These are phyloP conservation scores for Mus spicilegus DNA, from an alignment of 2,113 vertebrate genomes.

Conservation along the genomic window DNA sequence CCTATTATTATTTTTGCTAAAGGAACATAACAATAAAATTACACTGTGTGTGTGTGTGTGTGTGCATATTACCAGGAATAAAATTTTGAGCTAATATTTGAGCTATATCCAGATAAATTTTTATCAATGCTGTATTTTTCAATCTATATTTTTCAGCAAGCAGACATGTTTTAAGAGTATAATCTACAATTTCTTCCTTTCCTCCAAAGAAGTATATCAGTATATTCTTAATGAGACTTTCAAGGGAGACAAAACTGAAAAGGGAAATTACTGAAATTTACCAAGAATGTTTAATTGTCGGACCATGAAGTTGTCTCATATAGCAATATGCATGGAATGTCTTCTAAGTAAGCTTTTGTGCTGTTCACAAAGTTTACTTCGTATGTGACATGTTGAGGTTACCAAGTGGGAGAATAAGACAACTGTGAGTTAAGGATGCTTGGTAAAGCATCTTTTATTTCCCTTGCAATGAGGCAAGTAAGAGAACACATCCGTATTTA, in stretches of 20 bases:
- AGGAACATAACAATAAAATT: neutral
- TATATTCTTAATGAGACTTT: slow-evolving; percentile 49
- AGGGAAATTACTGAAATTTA: slow-evolving; percentile 15
- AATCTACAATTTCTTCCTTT: neutral
- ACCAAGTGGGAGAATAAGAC: neutral
- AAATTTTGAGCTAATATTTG: slow-evolving; percentile 52
- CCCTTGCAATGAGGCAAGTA: neutral
- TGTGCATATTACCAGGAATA: neutral
- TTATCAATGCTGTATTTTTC: slow-evolving; percentile 59
- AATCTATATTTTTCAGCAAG: slow-evolving; percentile 38
- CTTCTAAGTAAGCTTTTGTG: neutral
- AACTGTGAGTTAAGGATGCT: neutral
- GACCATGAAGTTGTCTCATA: neutral
- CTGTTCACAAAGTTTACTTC: neutral
- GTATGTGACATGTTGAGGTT: neutral
- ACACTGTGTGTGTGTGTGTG: neutral
- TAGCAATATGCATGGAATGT: neutral
- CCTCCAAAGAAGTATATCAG: neutral
- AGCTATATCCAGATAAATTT: slow-evolving; percentile 25
- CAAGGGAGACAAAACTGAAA: slow-evolving; percentile 28
- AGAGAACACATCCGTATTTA: neutral
- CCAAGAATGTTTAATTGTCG: neutral
- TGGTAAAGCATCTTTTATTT: no score
- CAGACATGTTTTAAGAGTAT: slow-evolving; percentile 54
- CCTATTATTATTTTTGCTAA: neutral